Evolutionary conservation across 2,888 invertebrate species (phyloP), one percentile per base, ranked within the genome.

Genomic region (Trypoxylon attenuatum): DNA sequence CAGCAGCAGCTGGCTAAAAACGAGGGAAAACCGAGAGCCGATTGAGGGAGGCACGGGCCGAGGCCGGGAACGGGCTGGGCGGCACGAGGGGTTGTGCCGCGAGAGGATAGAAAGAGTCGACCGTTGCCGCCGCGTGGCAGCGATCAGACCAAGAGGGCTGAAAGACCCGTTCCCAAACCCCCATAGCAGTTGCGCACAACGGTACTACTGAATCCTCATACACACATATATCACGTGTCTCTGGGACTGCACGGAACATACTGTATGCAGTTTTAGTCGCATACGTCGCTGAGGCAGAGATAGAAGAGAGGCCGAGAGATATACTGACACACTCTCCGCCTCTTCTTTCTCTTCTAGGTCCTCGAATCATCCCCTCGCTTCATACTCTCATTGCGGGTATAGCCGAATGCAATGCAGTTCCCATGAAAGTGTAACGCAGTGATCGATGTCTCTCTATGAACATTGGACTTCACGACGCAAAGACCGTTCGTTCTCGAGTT

Each of bases 401-500:
- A 8, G 19, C 23, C 42, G 21, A 6, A 42, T 29, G 39, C 38
- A 6, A 43, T 41, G 16, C 50, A 46, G 52, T 59, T 22, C 54
- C 46, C 39, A 16, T n/a, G 55, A 46, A 46, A 49, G 49, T n/a
- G 41, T 46, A 45, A 42, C 47, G 23, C 41, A 63, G 73, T 81
- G 80, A 83, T 82, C 79, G 79, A 84, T 83, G 70, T 57, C 71
- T 78, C 72, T 49, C 78, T 77, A 77, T 73, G 73, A 80, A 79
- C 76, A 74, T 74, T 57, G 68, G 58, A 56, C 70, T 63, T 38
- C 38, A 46, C 22, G 45, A 29, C 33, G 52, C 51, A 49, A 53
- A 55, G 57, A 57, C 64, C 49, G 54, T 38, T 43, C 38, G 49
- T 67, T 69, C 64, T 60, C 43, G 41, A 62, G 27, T 50, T 22